These are phyloP conservation scores for Podabrus alpinus DNA, from an alignment of 2,888 invertebrate genomes.

Conservation along the genomic window DNA sequence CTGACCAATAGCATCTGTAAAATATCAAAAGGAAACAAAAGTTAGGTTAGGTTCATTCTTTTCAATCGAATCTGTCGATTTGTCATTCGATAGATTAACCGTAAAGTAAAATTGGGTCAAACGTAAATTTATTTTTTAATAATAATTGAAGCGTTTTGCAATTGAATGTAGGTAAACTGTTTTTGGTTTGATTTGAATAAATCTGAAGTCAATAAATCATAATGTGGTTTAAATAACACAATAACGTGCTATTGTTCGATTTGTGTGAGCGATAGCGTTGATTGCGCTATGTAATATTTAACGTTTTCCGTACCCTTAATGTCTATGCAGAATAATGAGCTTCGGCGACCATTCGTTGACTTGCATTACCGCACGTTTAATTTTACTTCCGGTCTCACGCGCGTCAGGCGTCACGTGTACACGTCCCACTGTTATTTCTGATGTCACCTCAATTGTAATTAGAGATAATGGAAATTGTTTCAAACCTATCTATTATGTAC, in stretches of 20 bases:
- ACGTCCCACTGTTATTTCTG: constrained; percentile 25
- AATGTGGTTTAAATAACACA: constrained; percentile 19
- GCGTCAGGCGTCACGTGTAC: constrained; percentile 26
- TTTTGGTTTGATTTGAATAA: neutral
- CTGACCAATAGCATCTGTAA: constrained; percentile 73
- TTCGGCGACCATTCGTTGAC: constrained; percentile 21
- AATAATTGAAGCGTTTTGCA: neutral
- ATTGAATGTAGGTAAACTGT: neutral
- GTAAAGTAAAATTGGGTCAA: neutral
- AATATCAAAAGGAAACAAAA: neutral
- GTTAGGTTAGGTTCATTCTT: neutral
- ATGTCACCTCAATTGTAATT: constrained; percentile 28
- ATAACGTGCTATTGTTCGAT: constrained; percentile 11
- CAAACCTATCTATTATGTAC: constrained; percentile 12
- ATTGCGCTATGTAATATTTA: constrained; percentile 23
- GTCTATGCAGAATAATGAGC: constrained; percentile 23
- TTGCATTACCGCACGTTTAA: constrained; percentile 36
- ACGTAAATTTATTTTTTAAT: neutral
- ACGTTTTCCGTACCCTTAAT: constrained; percentile 13
- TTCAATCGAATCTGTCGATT: neutral
- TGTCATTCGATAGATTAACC: no score
- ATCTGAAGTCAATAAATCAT: constrained; percentile 19
- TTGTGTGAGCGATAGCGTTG: constrained; percentile 16
- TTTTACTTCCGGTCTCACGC: constrained; percentile 36
- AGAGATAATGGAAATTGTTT: constrained; percentile 29